A percentile compares a stretch with the other conserved stretches of the same genome.
phyloP scores from a whole-genome alignment of 2,888 invertebrate species.

The Mechanitis mazaeus region DNA sequence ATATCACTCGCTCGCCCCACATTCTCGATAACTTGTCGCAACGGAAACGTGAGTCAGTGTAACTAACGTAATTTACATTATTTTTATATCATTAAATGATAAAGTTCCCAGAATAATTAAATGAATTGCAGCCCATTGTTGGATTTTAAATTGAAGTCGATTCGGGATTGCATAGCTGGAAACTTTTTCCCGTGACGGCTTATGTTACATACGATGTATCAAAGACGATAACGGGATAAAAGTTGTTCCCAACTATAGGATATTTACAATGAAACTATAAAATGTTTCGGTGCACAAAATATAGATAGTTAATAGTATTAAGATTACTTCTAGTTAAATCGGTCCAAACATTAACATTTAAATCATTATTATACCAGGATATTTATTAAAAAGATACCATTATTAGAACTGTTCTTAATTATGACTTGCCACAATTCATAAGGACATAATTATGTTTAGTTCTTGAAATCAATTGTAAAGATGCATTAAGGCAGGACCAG shows the following conservation, averaged over 20 bases:
- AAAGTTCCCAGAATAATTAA: constrained; percentile 32
- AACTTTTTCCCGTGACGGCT: constrained; percentile 68
- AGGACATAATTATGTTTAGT: constrained; percentile 7
- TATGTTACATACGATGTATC: constrained; percentile 20
- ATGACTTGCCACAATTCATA: no score
- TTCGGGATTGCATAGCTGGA: constrained; percentile 52
- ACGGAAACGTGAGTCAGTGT: constrained; percentile 63
- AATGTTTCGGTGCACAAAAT: constrained; percentile 10
- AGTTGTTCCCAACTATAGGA: background rate
- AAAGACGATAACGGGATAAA: constrained; percentile 1
- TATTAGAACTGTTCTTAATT: no score
- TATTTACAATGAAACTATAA: background rate
- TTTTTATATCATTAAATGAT: constrained; percentile 26
- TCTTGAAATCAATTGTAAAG: constrained; percentile 32
- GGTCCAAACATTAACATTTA: constrained; percentile 27
- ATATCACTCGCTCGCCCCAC: constrained; percentile 55
- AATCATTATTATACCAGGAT: constrained; percentile 20
- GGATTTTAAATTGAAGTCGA: constrained; percentile 38
- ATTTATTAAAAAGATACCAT: no score
- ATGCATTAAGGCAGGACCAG: constrained; percentile 54
- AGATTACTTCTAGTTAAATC: constrained; percentile 51
- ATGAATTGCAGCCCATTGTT: constrained; percentile 23
- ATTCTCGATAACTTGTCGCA: constrained; percentile 64
- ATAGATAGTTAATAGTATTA: constrained; percentile 43
- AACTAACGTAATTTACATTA: constrained; percentile 30